Conservation (phyloP, 1,140 invertebrate genomes). For the Trichonephila clavipes region DNA sequence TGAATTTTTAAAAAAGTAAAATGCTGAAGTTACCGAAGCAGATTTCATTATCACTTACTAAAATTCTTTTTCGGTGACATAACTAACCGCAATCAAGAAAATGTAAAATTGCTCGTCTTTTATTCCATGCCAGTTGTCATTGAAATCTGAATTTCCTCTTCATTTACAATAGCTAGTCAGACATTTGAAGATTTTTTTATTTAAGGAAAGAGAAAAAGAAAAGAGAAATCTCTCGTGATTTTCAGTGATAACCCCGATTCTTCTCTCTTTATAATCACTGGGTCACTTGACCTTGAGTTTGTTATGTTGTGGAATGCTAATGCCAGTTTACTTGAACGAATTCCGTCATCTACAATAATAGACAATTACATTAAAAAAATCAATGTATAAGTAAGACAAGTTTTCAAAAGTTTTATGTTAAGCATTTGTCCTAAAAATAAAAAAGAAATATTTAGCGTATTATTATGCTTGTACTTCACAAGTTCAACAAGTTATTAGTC, state of each 20-base stretch:
- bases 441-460: too few species aligned
- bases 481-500: too few species aligned
- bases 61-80: background rate
- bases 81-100: background rate
- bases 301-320: too few species aligned
- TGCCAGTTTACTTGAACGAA: too few species aligned
- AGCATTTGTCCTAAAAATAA: too few species aligned
- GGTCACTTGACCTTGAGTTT: background rate
- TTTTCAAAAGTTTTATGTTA: too few species aligned
- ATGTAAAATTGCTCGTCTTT: background rate
- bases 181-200: background rate
- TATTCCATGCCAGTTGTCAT: background rate
- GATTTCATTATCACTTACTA: too few species aligned
- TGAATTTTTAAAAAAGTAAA: background rate
- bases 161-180: too few species aligned
- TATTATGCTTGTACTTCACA: too few species aligned
- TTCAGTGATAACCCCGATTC: background rate
- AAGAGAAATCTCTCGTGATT: background rate
- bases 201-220: background rate
- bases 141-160: conserved; percentile 8
- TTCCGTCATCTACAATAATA: too few species aligned
- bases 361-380: too few species aligned
- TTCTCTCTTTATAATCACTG: background rate
- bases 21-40: background rate
- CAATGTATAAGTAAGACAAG: too few species aligned